Evolutionary conservation across 2,113 vertebrate species (phyloP).

Genomic region (Cavia porcellus): DNA sequence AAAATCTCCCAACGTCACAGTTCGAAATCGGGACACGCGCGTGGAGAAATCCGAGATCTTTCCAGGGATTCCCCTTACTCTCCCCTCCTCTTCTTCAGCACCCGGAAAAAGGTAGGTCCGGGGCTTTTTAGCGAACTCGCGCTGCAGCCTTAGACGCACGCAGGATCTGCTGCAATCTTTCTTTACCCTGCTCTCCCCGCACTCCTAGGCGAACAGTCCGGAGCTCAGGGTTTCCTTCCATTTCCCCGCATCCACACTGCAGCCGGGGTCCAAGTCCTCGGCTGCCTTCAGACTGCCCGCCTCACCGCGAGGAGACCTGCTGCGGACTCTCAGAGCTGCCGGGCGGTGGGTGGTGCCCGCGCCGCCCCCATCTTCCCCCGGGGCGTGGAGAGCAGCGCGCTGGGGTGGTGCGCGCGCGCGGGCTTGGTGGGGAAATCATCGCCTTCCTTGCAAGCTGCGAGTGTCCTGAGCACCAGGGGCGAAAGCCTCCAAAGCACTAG

Average conservation of each 20-base stretch:
- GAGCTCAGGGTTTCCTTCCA: constrained; percentile 20
- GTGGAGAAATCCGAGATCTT: constrained; percentile 51
- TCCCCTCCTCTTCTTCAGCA: background rate
- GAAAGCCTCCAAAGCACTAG: constrained; percentile 59
- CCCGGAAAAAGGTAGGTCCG: constrained; percentile 45
- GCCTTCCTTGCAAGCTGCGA: constrained; percentile 61
- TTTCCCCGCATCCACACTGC: background rate
- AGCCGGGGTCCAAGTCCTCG: background rate
- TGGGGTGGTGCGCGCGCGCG: constrained; percentile 50
- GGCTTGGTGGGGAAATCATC: constrained; percentile 31
- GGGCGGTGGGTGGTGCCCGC: constrained; percentile 31
- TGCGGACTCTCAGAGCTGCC: background rate
- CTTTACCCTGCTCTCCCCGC: background rate
- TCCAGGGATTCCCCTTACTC: constrained; percentile 52
- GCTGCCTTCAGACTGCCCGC: background rate
- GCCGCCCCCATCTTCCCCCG: constrained; percentile 67
- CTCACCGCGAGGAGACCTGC: fast-evolving
- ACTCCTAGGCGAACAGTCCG: constrained; percentile 35
- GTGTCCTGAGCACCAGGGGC: constrained; percentile 56
- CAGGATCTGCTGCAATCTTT: background rate
- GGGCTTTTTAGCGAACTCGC: background rate
- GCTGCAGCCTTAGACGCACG: background rate
- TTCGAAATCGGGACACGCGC: constrained; percentile 34
- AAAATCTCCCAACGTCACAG: constrained; percentile 69
- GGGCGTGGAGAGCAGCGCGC: constrained; percentile 29